Evolutionary conservation across 2,888 invertebrate species (phyloP).

Genomic region (Mythimna pallens): DNA sequence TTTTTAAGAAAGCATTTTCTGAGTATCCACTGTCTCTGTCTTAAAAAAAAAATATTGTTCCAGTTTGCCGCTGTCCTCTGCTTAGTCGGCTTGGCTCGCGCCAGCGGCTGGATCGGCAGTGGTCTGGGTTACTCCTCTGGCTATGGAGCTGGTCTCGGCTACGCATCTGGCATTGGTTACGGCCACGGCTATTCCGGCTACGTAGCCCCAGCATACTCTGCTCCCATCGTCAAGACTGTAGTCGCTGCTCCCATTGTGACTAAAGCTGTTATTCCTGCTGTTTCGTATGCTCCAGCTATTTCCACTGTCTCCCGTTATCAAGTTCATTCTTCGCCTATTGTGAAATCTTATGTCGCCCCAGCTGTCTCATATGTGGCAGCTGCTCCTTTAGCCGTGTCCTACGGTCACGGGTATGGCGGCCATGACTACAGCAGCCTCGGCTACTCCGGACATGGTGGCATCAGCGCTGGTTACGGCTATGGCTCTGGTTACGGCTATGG

Average conservation of each 20-base stretch:
- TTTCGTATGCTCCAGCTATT: constrained; percentile 72
- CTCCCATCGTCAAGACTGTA: constrained; percentile 64
- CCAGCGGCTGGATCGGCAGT: constrained; percentile 73
- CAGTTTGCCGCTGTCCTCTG: constrained; percentile 76
- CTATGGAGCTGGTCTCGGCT: constrained; percentile 65
- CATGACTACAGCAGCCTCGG: constrained; percentile 35
- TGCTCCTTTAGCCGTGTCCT: constrained; percentile 47
- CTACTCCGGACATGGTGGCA: constrained; percentile 31
- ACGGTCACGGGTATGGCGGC: constrained; percentile 45
- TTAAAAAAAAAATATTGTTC: constrained; percentile 45
- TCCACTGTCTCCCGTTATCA: constrained; percentile 78
- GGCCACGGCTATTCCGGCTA: constrained; percentile 67
- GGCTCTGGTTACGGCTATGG: constrained; percentile 35
- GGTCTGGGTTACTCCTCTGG: constrained; percentile 64
- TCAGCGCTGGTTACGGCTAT: constrained; percentile 39
- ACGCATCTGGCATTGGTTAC: constrained; percentile 67
- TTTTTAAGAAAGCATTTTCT: too few relatives aligned
- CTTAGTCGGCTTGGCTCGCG: constrained; percentile 74
- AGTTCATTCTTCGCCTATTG: constrained; percentile 69
- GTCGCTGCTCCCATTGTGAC: constrained; percentile 66
- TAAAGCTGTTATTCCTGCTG: constrained; percentile 68
- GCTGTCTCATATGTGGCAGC: constrained; percentile 55
- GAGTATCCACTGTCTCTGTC: not conserved
- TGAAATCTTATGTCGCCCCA: constrained; percentile 61
- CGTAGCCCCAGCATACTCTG: constrained; percentile 67